Evolutionary conservation across 2,888 invertebrate genomes (phyloP), one percentile per base, ranked within the genome.

Genomic region (Embidobia sp.): DNA sequence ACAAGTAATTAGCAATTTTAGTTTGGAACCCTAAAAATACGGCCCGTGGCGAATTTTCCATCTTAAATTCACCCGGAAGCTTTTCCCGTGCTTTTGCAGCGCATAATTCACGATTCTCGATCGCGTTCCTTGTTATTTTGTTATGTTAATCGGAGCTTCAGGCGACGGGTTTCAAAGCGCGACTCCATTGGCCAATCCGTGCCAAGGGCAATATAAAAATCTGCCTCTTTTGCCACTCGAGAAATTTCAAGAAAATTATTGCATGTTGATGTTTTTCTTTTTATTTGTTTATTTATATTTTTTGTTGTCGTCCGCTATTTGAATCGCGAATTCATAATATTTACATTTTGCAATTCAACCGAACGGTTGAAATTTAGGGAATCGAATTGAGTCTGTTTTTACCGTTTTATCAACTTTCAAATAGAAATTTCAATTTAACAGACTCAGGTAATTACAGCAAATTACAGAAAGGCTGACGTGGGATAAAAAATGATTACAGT

Each of bases 151-250:
- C 37, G 40, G 18, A 13, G 48, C 63, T 49, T 7, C 31, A 10
- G 33, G 49, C 42, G 64, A 64, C 49, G 42, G 33, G 35, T 61
- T 31, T 64, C 31, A 40, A 42, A 44, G 51, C 67, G 40, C 42
- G 48, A 51, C 67, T 53, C 10, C 46, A 37, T 67, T 55, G 44
- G 35, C 55, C 55, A 55, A 67, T 67, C 55, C 29, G 27, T 67
- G 67, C 55, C 67, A 67, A 67, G 67, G 67, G 67, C 67, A 48
- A 35, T 46, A 55, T 51, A 67, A 67, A 64, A 49, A 40, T 42
- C 40, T 31, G 40, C 31, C 31, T 49, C 51, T 64, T 64, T 40
- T 64, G 51, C 29, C 19, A 13, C 42, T 42, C 49, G 37, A 64
- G 29, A 64, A 40, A 64, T 51, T 64, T 51, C 42, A 49, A 31